Percentiles rank a stretch among this genome's conserved stretches.
Conservation (phyloP, 1,140 invertebrate genomes). For the Diuraphis noxia region DNA sequence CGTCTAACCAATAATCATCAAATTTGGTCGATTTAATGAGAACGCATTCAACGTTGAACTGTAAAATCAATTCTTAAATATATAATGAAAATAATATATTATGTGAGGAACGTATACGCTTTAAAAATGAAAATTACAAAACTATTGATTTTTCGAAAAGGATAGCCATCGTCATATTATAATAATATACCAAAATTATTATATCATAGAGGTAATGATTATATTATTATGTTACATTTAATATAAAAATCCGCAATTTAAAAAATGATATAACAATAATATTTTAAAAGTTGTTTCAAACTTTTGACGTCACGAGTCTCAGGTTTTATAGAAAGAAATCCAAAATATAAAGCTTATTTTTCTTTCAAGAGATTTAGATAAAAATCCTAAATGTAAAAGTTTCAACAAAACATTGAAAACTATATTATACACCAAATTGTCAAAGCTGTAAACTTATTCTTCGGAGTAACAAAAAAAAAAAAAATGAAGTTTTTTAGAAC, state of each 20-base stretch:
- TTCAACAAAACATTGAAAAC: constrained; percentile 36
- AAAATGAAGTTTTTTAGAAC: constrained; percentile 34
- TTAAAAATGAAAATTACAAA: background rate
- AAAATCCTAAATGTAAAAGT: constrained; percentile 30
- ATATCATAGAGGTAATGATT: background rate
- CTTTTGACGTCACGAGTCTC: constrained; percentile 12
- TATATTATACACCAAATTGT: constrained; percentile 29
- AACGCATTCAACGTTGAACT: background rate
- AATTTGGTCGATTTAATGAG: background rate
- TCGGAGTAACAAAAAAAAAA: background rate
- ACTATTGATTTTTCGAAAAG: background rate
- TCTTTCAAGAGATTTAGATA: constrained; percentile 8
- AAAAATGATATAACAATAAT: background rate
- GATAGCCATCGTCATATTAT: background rate
- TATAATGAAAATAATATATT: background rate
- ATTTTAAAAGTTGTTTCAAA: background rate
- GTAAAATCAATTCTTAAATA: background rate
- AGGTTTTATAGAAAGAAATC: background rate
- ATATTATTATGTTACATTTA: background rate
- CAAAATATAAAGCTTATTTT: constrained; percentile 32
- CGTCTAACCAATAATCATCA: background rate
- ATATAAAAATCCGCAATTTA: background rate
- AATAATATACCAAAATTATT: background rate
- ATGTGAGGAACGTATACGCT: background rate
- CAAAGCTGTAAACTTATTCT: constrained; percentile 37